phyloP scores from a whole-genome alignment of 2,113 vertebrate genomes.

The Sula dactylatra region DNA sequence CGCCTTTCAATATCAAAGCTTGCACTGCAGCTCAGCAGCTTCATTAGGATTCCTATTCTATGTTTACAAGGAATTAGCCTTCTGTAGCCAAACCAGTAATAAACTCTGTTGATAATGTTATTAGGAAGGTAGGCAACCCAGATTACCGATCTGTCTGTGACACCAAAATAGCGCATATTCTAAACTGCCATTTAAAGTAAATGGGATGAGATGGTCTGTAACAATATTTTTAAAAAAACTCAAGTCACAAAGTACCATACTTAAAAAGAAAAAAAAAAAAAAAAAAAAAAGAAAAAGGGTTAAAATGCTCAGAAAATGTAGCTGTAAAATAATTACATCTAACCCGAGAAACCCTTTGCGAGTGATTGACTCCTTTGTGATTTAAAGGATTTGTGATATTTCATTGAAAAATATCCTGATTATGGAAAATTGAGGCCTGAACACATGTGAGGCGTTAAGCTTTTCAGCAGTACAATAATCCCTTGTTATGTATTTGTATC shows the following conservation, averaged over 20 bases:
- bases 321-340: not conserved
- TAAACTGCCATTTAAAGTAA: not conserved
- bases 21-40: not conserved
- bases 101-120: slow-evolving; percentile 5
- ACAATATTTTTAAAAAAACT: not conserved
- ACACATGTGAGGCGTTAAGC: slow-evolving; percentile 28
- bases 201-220: not conserved
- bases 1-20: not conserved
- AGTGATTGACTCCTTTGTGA: not conserved
- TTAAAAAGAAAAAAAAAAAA: not conserved
- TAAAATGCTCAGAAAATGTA: not conserved
- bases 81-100: slow-evolving; percentile 9
- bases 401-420: slow-evolving; percentile 55
- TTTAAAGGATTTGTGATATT: slow-evolving; percentile 37
- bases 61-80: slow-evolving; percentile 33
- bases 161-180: not conserved
- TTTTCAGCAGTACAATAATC: slow-evolving; percentile 53
- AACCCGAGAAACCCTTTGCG: not conserved
- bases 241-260: not conserved
- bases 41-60: slow-evolving; percentile 7
- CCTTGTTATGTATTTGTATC: not conserved
- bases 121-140: not conserved
- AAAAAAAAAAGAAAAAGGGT: not conserved
- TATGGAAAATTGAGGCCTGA: slow-evolving; percentile 17
- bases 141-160: slow-evolving; percentile 4